phyloP scores from a whole-genome alignment of 1,140 invertebrate species.

The Archivesica marissinica region DNA sequence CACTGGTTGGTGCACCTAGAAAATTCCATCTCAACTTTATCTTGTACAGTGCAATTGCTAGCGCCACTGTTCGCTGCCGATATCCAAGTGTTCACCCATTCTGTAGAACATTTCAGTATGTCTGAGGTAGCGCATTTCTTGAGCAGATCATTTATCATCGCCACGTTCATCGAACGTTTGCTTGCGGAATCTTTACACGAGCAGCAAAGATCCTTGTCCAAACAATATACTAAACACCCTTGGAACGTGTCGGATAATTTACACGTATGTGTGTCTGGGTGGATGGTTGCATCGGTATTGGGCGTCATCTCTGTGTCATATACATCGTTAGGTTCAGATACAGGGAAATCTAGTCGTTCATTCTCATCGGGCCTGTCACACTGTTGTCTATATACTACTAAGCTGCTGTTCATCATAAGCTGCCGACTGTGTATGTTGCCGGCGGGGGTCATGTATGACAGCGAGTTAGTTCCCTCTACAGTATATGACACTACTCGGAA shows the following conservation, averaged over 20 bases:
- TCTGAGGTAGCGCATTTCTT: neutral
- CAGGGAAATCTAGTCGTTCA: too few species aligned
- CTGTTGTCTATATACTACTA: neutral
- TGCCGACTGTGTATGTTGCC: neutral
- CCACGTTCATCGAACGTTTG: neutral
- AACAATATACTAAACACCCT: neutral
- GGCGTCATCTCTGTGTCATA: too few species aligned
- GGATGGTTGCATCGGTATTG: too few species aligned
- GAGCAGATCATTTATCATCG: neutral
- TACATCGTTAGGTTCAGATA: too few species aligned
- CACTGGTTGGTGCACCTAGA: neutral
- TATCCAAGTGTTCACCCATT: neutral
- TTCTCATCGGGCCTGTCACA: neutral
- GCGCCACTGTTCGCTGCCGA: neutral
- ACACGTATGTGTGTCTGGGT: too few species aligned
- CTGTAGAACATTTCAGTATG: neutral
- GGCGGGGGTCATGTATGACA: neutral
- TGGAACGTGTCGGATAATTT: too few species aligned
- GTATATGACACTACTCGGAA: neutral
- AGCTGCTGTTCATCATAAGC: neutral
- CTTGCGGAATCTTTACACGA: neutral
- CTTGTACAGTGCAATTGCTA: neutral
- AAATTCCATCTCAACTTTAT: neutral
- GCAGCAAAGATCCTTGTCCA: constrained; percentile 6
- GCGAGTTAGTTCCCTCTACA: neutral